Conservation (phyloP, 2,113 vertebrate species). For the Leucoraja erinaceus region DNA sequence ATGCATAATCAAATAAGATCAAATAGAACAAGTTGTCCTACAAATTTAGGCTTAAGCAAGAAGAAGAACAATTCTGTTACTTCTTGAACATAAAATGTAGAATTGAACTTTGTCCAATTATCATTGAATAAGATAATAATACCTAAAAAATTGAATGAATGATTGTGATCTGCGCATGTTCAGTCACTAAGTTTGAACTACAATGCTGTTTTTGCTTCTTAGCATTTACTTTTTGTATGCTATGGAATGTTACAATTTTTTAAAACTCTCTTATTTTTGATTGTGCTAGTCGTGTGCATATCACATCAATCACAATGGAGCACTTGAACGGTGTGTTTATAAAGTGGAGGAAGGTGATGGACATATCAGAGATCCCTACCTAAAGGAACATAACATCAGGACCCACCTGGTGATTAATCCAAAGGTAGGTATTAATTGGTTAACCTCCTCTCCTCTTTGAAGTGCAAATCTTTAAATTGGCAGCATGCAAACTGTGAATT, state of each 20-base stretch:
- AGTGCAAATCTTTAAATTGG: not conserved
- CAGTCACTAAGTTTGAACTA: not conserved
- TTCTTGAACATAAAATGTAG: not conserved
- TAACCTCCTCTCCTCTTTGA: not conserved
- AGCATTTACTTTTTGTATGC: not conserved
- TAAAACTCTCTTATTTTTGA: slow-evolving; percentile 32
- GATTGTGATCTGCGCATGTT: not conserved
- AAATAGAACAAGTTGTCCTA: too few species aligned
- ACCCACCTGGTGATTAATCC: slow-evolving; percentile 95
- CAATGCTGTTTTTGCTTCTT: not conserved
- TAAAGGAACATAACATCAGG: slow-evolving; percentile 84
- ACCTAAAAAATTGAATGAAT: not conserved
- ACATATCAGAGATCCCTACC: slow-evolving; percentile 83
- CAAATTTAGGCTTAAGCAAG: too few species aligned
- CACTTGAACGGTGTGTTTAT: slow-evolving; percentile 83
- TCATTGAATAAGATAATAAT: not conserved
- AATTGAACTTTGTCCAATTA: not conserved
- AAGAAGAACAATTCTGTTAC: not conserved
- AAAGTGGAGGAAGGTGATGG: slow-evolving; percentile 92
- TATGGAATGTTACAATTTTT: not conserved
- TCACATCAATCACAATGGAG: slow-evolving; percentile 86
- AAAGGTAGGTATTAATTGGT: slow-evolving; percentile 65
- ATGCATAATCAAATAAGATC: too few species aligned
- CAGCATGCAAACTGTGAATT: not conserved
- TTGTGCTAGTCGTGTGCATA: slow-evolving; percentile 80